Percentiles rank a stretch among this genome's conserved stretches.
Evolutionary conservation across 2,797 vertebrate species (phyloP).

Genomic region (Choloepus didactylus): DNA sequence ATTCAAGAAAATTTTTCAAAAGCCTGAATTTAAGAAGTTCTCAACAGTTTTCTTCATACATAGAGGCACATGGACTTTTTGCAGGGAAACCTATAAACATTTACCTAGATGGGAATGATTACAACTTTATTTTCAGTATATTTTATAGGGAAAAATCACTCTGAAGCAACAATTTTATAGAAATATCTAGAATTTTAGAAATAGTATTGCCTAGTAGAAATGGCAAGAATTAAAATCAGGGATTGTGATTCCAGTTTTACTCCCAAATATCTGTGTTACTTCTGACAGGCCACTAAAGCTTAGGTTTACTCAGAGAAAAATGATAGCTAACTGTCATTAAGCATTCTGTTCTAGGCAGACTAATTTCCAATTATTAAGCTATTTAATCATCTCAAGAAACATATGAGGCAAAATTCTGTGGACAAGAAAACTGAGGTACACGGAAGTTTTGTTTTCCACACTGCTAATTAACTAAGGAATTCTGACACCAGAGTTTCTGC

Average conservation of each 20-base stretch:
- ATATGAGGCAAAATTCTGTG: not conserved
- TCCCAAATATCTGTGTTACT: not conserved
- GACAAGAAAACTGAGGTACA: not conserved
- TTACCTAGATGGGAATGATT: not conserved
- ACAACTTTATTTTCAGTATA: not conserved
- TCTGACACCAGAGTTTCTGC: not conserved
- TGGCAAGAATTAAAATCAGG: not conserved
- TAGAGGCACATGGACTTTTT: not conserved
- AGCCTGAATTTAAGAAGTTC: not conserved
- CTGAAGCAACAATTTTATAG: not conserved
- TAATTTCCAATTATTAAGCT: not conserved
- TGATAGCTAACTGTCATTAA: conserved; percentile 7
- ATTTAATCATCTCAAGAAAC: not conserved
- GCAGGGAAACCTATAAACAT: not conserved
- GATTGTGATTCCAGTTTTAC: not conserved
- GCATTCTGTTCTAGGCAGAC: not conserved
- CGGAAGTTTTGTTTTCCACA: not conserved
- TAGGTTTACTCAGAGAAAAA: not conserved
- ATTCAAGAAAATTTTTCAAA: conserved; percentile 12
- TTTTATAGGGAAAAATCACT: not conserved
- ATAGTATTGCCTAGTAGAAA: not conserved
- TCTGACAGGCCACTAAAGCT: not conserved
- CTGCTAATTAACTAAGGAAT: not conserved
- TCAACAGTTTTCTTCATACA: not conserved
- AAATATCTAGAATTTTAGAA: conserved; percentile 32